phyloP scores from a whole-genome alignment of 2,888 invertebrate species.

The Tribolium freemani region DNA sequence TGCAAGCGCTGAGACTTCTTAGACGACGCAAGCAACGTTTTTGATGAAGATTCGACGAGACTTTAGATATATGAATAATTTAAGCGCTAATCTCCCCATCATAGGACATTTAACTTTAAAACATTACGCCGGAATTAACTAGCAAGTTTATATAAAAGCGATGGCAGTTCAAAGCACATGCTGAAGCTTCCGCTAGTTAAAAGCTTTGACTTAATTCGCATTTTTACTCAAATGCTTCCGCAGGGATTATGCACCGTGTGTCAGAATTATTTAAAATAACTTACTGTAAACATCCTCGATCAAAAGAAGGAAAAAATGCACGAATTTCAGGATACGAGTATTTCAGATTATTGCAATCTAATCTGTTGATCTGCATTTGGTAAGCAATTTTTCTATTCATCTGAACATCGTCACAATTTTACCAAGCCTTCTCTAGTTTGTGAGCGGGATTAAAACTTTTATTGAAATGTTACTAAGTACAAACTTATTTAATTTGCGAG shows the following conservation, averaged over 20 bases:
- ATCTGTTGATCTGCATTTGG: constrained; percentile 20
- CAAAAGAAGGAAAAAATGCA: no score
- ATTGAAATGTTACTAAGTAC: constrained; percentile 22
- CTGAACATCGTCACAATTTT: constrained; percentile 23
- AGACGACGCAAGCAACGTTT: neutral
- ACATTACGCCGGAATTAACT: constrained; percentile 22
- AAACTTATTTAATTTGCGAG: constrained; percentile 24
- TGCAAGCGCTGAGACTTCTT: neutral
- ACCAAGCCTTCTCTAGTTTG: constrained; percentile 15
- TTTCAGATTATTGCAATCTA: constrained; percentile 3
- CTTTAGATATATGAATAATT: constrained; percentile 12
- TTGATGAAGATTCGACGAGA: constrained; percentile 15
- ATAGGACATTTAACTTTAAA: constrained; percentile 34
- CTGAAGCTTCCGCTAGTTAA: neutral
- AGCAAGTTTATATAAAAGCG: constrained; percentile 15
- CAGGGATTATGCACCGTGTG: no score
- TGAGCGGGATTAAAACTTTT: constrained; percentile 13
- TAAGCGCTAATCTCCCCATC: constrained; percentile 21
- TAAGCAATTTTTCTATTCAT: constrained; percentile 19
- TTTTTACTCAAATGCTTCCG: neutral
- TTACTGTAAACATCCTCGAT: no score
- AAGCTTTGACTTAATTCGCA: neutral
- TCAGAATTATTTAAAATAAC: no score
- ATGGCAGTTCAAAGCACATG: constrained; percentile 2
- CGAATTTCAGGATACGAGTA: neutral